phyloP scores from a whole-genome alignment of 1,140 invertebrate species.

The Neotoxoptera formosana region DNA sequence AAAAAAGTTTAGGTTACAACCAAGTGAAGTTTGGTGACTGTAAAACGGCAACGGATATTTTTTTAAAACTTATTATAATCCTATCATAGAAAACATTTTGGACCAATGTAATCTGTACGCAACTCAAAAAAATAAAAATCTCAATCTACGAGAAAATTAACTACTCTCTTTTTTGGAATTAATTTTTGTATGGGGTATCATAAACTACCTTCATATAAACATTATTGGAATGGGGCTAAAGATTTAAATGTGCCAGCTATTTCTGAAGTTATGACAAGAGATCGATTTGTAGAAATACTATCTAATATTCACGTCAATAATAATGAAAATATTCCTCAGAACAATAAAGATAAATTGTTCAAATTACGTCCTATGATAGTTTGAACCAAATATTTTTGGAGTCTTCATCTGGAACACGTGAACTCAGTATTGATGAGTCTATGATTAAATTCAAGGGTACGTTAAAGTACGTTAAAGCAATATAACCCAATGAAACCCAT shows the following conservation, averaged over 20 bases:
- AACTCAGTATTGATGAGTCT: too few species aligned
- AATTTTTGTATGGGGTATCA: neutral
- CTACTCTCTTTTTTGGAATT: slow-evolving; percentile 11
- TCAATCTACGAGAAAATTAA: neutral
- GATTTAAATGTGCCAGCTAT: slow-evolving; percentile 18
- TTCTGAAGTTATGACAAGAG: slow-evolving; percentile 22
- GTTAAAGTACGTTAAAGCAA: too few species aligned
- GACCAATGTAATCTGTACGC: neutral
- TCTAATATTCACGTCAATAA: slow-evolving; percentile 58
- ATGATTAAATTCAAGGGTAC: too few species aligned
- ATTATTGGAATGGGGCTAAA: neutral
- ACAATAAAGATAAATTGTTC: slow-evolving; percentile 58
- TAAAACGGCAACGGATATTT: neutral
- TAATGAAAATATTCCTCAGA: slow-evolving; percentile 44
- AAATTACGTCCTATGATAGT: slow-evolving; percentile 58
- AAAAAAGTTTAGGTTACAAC: neutral
- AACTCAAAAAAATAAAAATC: slow-evolving; percentile 3
- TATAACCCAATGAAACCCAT: too few species aligned
- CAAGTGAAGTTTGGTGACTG: neutral
- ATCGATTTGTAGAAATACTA: slow-evolving; percentile 53
- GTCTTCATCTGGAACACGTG: neutral
- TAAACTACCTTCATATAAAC: slow-evolving; percentile 20
- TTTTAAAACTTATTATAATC: neutral
- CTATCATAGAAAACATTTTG: neutral
- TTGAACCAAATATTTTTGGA: slow-evolving; percentile 52